Conservation (phyloP, 1,140 invertebrate species). For the Carposina sasakii region DNA sequence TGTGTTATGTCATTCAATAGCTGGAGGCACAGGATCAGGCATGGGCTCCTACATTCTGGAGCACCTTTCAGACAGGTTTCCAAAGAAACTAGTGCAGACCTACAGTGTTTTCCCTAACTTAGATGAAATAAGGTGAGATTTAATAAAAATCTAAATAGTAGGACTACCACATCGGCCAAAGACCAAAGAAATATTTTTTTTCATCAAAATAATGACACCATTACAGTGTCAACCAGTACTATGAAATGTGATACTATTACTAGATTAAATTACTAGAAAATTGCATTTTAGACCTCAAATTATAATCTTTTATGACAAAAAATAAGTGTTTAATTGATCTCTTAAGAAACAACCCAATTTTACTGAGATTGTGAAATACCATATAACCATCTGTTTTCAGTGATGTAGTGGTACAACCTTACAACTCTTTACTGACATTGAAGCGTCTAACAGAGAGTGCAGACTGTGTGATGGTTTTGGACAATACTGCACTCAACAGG, state of each 20-base stretch:
- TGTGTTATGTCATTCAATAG: constrained; percentile 99
- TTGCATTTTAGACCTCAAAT: no score
- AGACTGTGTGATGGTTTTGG: constrained; percentile 98
- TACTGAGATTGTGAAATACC: no score
- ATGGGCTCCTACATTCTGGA: constrained; percentile 98
- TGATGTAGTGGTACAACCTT: constrained; percentile 99
- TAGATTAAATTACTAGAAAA: no score
- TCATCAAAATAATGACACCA: no score
- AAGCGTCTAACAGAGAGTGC: constrained; percentile 96
- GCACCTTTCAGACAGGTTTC: constrained; percentile 94
- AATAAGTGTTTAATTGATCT: no score
- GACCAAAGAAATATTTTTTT: no score
- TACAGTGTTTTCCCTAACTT: constrained; percentile 99
- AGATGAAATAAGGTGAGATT: constrained; percentile 88
- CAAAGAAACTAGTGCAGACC: constrained; percentile 98
- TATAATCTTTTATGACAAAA: no score
- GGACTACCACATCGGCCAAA: background rate
- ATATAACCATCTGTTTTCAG: constrained; percentile 71
- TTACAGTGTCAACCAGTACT: no score
- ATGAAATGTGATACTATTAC: no score
- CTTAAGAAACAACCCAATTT: no score
- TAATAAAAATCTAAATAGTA: constrained; percentile 12
- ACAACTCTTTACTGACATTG: constrained; percentile 97
- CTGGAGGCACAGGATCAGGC: constrained; percentile 98
- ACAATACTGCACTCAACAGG: constrained; percentile 97